Evolutionary conservation across 1,140 invertebrate species (phyloP).

Genomic region (Tigriopus japonicus): DNA sequence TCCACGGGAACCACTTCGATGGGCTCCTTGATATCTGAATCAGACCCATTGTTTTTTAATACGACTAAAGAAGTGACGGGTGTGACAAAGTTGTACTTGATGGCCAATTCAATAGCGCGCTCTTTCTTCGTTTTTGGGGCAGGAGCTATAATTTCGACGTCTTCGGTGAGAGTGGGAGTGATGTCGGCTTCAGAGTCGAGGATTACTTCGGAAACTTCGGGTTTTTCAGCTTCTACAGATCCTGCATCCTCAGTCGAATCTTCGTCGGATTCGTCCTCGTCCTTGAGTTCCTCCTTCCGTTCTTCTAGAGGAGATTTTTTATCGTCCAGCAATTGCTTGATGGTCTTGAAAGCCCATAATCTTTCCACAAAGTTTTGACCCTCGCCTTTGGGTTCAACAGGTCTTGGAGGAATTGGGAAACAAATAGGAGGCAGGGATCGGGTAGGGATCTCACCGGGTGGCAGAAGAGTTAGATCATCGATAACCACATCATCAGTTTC

Average conservation of each 20-base stretch:
- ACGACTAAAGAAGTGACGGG: constrained; percentile 19
- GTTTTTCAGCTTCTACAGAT: too few relatives aligned
- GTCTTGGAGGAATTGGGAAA: neutral
- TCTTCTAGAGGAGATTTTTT: neutral
- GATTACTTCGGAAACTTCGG: too few relatives aligned
- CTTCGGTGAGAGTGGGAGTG: too few relatives aligned
- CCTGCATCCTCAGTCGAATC: neutral
- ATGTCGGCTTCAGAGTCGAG: too few relatives aligned
- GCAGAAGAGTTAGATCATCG: neutral
- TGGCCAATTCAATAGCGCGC: neutral
- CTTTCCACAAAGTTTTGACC: constrained; percentile 18
- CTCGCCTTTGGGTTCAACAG: neutral
- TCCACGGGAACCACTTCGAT: neutral
- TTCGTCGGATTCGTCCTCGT: neutral
- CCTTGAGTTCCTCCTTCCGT: neutral
- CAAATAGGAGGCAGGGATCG: neutral
- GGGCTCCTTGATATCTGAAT: too few relatives aligned
- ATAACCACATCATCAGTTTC: neutral
- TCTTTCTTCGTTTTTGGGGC: neutral
- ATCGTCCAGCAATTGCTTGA: constrained; percentile 14
- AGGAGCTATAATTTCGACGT: too few relatives aligned
- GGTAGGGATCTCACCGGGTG: neutral
- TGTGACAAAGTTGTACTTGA: constrained; percentile 20
- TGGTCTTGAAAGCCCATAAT: constrained; percentile 19
- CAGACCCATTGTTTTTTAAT: constrained; percentile 9